phyloP scores from a whole-genome alignment of 2,113 vertebrate genomes.

The Mugil cephalus region DNA sequence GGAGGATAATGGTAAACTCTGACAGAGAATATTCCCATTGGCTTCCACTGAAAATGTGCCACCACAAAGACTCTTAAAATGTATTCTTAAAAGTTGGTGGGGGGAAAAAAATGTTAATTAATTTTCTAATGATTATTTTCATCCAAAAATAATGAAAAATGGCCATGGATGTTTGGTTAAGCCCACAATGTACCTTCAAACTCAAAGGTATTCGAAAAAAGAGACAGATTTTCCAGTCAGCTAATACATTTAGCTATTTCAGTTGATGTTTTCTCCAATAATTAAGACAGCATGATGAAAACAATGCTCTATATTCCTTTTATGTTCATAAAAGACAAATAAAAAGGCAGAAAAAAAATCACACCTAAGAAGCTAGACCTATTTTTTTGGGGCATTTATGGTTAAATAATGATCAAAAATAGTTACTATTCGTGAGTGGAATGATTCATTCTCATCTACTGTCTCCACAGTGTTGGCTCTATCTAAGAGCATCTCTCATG shows the following conservation, averaged over 20 bases:
- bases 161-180: background rate
- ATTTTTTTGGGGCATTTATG: background rate
- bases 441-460: background rate
- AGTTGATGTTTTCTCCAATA: too few species aligned
- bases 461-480: background rate
- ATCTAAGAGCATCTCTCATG: constrained; percentile 26
- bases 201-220: background rate
- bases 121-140: background rate
- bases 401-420: background rate
- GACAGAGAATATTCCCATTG: constrained; percentile 46
- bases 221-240: too few species aligned
- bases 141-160: constrained; percentile 14
- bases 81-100: background rate
- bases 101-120: background rate
- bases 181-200: background rate
- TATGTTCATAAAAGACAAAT: background rate
- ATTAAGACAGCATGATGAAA: too few species aligned
- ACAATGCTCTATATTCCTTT: constrained; percentile 12
- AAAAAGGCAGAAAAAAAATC: constrained; percentile 9
- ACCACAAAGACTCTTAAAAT: constrained; percentile 1
- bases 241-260: too few species aligned
- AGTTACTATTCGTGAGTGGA: background rate
- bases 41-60: constrained; percentile 35
- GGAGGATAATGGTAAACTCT: constrained; percentile 42
- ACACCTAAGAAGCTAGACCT: background rate